Evolutionary conservation across 2,888 invertebrate species (phyloP), one percentile per base, ranked within the genome.

Genomic region (Drosophila austrosaltans): DNA sequence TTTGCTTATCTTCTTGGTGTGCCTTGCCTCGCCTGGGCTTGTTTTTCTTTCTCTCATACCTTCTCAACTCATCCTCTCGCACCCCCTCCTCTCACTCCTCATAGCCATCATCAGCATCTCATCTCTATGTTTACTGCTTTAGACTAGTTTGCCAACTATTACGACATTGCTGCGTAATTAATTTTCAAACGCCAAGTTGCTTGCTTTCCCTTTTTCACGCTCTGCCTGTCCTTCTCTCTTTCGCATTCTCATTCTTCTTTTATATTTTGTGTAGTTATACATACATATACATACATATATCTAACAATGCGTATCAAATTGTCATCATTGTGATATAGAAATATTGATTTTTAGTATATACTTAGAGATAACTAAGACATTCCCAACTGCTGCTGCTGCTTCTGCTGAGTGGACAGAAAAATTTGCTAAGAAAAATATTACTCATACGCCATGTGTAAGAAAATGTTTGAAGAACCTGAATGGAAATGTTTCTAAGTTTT

Each of bases 1-100:
- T 82, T 87, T 87, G 81, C 76, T 75, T 82, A 77, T 85, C 87
- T 74, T 75, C 79, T 82, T 77, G 83, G 72, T 75, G 79, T 83
- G 44, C 44, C 8, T 25, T 25, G 48, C 48, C 48, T 25, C 25
- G 48, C 48, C 48, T 25, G 22, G 22, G 4, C 76, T 74, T 80
- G 74, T 74, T 69, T 71, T 70, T 39, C 66, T 66, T 71, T 58
- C 72, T 42, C 57, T 57, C 57, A 61, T 56, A 36, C 53, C 16
- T 40, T 44, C 8, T 44, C 12, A 7, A 32, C 30, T 30, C 32
- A n/a, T 48, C 42, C 20, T 5, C 1, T 6, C 6, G 4, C 59
- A 6, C 10, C 25, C 32, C 53, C n/a, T 20, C 7, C 58, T 40
- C 10, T 32, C 10, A 40, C 42, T 57, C 32, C 22, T 28, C 28